phyloP scores from a whole-genome alignment of 2,888 invertebrate species.

The Parasteatoda lunata region DNA sequence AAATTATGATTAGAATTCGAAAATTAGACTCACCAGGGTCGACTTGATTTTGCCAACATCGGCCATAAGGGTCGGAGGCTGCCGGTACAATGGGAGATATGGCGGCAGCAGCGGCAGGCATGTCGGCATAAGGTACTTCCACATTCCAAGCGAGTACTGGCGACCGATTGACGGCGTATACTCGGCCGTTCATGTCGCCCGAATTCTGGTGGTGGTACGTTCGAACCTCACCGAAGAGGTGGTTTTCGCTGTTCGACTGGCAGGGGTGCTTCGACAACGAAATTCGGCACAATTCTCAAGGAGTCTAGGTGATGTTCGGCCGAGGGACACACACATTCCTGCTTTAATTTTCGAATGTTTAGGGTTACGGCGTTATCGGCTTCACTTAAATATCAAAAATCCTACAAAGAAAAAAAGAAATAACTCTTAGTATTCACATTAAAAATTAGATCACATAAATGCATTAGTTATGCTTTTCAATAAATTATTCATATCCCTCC shows the following conservation, averaged over 20 bases:
- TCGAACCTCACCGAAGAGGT: not conserved
- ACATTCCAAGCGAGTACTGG: conserved; percentile 64
- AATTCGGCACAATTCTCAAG: conserved; percentile 7
- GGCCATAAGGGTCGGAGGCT: conserved; percentile 56
- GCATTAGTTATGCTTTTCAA: too few species aligned
- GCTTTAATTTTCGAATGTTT: conserved; percentile 15
- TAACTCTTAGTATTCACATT: not conserved
- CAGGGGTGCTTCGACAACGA: conserved; percentile 7
- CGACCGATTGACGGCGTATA: conserved; percentile 61
- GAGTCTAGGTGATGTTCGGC: conserved; percentile 6
- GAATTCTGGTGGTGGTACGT: conserved; percentile 4
- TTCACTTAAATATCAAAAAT: not conserved
- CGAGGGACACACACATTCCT: conserved; percentile 42
- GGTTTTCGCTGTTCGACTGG: conserved; percentile 20
- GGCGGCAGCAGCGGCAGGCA: conserved; percentile 66
- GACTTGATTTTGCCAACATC: conserved; percentile 60
- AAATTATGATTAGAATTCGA: too few species aligned
- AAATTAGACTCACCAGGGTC: conserved; percentile 30
- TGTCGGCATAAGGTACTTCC: conserved; percentile 58
- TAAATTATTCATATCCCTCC: too few species aligned
- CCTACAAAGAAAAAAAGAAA: conserved; percentile 1
- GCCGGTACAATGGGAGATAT: conserved; percentile 40
- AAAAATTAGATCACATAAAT: not conserved
- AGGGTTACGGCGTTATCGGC: not conserved
- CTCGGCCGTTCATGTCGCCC: conserved; percentile 62